Conservation (phyloP, 23 tunicate species). For the Oikopleura dioica region DNA sequence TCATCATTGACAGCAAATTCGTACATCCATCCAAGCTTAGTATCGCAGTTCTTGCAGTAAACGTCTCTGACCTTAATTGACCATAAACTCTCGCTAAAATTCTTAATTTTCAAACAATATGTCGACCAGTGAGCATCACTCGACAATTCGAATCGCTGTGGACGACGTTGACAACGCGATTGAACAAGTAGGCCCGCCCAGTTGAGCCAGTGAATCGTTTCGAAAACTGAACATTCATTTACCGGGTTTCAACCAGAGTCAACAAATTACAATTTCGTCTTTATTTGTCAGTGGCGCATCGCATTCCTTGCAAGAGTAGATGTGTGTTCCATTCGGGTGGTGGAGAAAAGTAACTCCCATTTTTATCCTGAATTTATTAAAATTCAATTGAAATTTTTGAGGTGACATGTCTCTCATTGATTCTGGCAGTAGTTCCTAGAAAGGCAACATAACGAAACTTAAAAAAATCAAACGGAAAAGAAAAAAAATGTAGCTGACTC, state of each 20-base stretch:
- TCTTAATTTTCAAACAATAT: slow-evolving; percentile 18
- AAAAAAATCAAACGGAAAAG: no score
- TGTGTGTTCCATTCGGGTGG: slow-evolving; percentile 52
- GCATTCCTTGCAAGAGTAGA: slow-evolving; percentile 67
- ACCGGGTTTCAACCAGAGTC: no score
- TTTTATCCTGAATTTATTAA: neutral
- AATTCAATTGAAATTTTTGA: no score
- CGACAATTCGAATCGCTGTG: slow-evolving; percentile 87
- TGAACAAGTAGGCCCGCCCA: slow-evolving; percentile 87
- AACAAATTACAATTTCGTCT: no score
- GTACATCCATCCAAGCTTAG: slow-evolving; percentile 97
- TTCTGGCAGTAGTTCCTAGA: no score
- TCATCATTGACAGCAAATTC: slow-evolving; percentile 87
- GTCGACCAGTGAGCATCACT: slow-evolving; percentile 90
- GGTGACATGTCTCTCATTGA: no score
- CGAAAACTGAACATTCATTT: slow-evolving; percentile 22
- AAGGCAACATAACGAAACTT: no score
- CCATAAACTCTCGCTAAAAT: neutral
- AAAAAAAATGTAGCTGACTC: no score
- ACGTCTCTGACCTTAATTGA: slow-evolving; percentile 46
- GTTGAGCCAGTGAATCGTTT: slow-evolving; percentile 99
- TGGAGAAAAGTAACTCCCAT: slow-evolving; percentile 95
- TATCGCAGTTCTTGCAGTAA: slow-evolving; percentile 57
- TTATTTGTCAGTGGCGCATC: slow-evolving; percentile 70
- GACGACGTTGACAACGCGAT: slow-evolving; percentile 58